Conservation (phyloP, 30 jellyfish, hydroid and myxozoan genomes). For the Morbakka virulenta region DNA sequence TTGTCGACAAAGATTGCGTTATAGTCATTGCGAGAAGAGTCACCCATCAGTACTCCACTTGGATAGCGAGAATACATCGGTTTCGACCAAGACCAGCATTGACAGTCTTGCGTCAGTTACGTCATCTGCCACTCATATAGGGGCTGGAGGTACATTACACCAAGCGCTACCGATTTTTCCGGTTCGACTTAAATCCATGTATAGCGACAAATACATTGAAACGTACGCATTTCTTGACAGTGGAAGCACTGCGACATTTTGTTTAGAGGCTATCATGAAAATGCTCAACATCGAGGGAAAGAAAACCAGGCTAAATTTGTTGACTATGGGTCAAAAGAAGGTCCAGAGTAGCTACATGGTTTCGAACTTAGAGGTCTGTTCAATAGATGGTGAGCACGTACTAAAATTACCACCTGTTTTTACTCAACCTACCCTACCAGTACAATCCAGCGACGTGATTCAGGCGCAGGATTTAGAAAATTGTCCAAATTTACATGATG, state of each 20-base stretch:
- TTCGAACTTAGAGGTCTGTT: neutral
- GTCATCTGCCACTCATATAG: too few relatives aligned
- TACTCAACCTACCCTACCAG: neutral
- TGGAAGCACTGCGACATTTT: conserved; percentile 52
- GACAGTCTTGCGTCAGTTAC: too few relatives aligned
- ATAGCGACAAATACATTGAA: neutral
- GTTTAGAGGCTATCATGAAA: neutral
- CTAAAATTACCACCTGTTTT: neutral
- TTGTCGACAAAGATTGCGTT: too few relatives aligned
- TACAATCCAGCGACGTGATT: neutral
- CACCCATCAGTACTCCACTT: too few relatives aligned
- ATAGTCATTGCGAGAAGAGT: too few relatives aligned
- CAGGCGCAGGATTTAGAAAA: neutral
- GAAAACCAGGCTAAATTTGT: conserved; percentile 1
- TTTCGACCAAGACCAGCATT: too few relatives aligned
- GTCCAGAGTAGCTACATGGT: neutral
- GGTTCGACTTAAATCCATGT: conserved; percentile 1
- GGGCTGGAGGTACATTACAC: too few relatives aligned
- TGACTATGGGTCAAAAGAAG: conserved; percentile 1
- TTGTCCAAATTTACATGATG: conserved; percentile 7
- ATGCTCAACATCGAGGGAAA: neutral
- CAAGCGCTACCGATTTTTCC: conserved; percentile 13
- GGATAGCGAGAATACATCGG: too few relatives aligned
- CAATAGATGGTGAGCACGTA: neutral
- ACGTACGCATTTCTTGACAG: conserved; percentile 59